Base-by-base conservation (phyloP, 2,888 invertebrate species). In the Sminthurinus aureus region DNA sequence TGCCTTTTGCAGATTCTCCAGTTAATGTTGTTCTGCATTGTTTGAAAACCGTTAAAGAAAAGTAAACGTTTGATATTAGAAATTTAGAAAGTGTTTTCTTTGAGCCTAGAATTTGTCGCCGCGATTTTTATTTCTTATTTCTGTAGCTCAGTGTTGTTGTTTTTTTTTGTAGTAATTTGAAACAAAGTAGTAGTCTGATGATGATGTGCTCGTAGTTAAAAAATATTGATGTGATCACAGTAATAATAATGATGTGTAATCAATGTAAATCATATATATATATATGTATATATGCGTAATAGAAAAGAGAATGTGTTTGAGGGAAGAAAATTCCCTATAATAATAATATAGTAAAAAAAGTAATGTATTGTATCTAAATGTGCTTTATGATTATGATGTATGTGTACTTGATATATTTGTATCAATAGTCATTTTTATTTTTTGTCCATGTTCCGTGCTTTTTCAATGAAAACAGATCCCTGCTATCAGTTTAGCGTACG, bases 401-500 rank as follows among this genome's bases (percentile, higher is more conserved):
- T 58, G 58, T 58, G 58, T 58, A 58, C 18, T 58, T 58, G 18
- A 58, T 18, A 58, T 58, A 58, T 75, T 75, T 75, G 20, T 73
- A 26, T 75, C 75, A 77, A 51, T 67, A 79, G 69, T 71, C 50
- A 38, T 69, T 71, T 79, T 67, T 79, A 26, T 79, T 78, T 79
- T 79, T 26, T 76, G 24, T 76, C 51, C 26, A 24, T 50, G 64
- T 69, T 26, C 67, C 58, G 58, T 79, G 79, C 79, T 79, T 79
- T 26, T 79, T 26, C 52, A 74, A 80, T 24, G 38, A 58, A 80
- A 69, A 58, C 79, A 81, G 83, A 69, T 85, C 81, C 83, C 83
- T 73, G 81, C 83, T 66, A 82, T 85, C 79, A 79, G 81, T 82
- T 74, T 85, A 67, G 96, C 97, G 90, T 97, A 97, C 92, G 97